Evolutionary conservation across 2,888 invertebrate genomes (phyloP), one percentile per base, ranked within the genome.

Genomic region (Cantharis flavilabris): DNA sequence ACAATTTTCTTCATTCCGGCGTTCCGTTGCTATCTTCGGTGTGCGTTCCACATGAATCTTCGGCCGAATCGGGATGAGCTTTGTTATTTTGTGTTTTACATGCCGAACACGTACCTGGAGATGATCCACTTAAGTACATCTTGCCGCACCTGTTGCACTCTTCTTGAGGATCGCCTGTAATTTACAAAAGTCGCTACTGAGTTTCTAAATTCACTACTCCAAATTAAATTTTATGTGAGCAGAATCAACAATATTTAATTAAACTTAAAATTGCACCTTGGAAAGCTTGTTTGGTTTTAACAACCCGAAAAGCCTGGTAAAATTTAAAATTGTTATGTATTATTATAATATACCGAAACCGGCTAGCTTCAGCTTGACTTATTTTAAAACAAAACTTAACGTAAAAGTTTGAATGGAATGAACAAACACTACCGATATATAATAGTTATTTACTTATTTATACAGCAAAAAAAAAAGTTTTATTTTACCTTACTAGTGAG

Each of bases 111-210:
- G 84, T 23, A 62, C 83, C 85, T 11, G 81, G 79, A 65, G 83
- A 77, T 18, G 83, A 83, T 20, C 81, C 83, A 78, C 83, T 83
- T 33, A 90, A 84, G 84, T 89, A 91, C 81, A 89, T 89, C 85
- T 92, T 92, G 64, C 91, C 91, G 84, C 92, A 92, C 71, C 90
- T 87, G 73, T 89, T 88, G 84, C 92, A 92, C 84, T 91, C 91
- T 84, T 91, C 91, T 85, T 91, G 91, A 3, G 90, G 90, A 84
- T 92, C 91, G 78, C 91, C 92, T 92, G 86, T 20, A 85, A 84
- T 33, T 33, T 18, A 18, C 14, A 16, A 28, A 28, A 69, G 11
- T 69, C 5, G 69, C 26, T 69, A 28, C 65, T 65, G 49, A 49
- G 49, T 49, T 49, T 49, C n/a, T 49, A n/a, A 49, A n/a, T 49